phyloP scores from a whole-genome alignment of 2,888 invertebrate species.

The Halictus ligatus region DNA sequence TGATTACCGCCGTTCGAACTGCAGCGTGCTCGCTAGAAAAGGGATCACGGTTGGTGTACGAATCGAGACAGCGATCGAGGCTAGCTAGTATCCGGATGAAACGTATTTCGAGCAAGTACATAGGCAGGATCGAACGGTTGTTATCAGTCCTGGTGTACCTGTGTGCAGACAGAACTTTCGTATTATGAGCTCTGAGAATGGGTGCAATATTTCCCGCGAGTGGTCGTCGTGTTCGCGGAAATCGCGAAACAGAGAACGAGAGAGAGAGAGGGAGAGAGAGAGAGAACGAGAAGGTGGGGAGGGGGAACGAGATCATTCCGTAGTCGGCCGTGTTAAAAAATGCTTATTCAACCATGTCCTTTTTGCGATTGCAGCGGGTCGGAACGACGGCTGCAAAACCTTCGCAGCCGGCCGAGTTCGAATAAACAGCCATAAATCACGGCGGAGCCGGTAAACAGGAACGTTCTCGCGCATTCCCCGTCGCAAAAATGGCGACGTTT shows the following conservation, averaged over 20 bases:
- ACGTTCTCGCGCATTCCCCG: constrained; percentile 37
- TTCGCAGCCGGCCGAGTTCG: constrained; percentile 26
- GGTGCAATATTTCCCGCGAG: constrained; percentile 14
- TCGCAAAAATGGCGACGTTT: constrained; percentile 48
- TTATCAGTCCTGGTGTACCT: neutral
- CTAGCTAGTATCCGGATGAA: neutral
- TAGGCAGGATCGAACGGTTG: neutral
- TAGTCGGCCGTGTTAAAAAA: constrained; percentile 28
- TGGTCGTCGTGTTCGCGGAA: neutral
- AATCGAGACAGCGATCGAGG: neutral
- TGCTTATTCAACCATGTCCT: constrained; percentile 24
- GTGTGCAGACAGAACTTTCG: neutral
- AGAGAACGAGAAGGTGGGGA: too few species aligned
- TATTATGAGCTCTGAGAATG: neutral
- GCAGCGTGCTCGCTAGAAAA: too few species aligned
- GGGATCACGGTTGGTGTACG: neutral
- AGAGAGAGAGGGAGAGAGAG: too few species aligned
- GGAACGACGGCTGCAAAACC: constrained; percentile 18
- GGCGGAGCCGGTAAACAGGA: constrained; percentile 50
- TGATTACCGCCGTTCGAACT: too few species aligned
- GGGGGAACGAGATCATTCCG: constrained; percentile 22
- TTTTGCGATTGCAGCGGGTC: constrained; percentile 30
- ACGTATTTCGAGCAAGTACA: neutral
- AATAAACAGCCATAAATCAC: constrained; percentile 63
- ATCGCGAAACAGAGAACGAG: neutral